These are phyloP conservation scores for Halocynthia roretzi DNA, from an alignment of 23 tunicate genomes.

Conservation along the genomic window DNA sequence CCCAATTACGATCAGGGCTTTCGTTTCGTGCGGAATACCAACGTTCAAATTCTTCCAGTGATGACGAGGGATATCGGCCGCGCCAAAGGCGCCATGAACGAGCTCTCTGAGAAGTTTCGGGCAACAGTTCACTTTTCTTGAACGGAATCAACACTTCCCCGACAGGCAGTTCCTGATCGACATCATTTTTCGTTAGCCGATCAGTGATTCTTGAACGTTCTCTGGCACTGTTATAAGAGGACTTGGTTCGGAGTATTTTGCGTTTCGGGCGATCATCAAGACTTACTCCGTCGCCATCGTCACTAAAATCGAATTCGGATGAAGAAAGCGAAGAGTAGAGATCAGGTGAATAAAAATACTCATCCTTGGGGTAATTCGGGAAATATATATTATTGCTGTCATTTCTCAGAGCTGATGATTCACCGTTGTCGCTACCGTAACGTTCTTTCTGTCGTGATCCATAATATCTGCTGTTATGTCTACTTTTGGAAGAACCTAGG, in stretches of 20 bases:
- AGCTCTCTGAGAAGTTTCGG: neutral
- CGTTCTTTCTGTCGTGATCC: too few relatives aligned
- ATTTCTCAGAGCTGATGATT: too few relatives aligned
- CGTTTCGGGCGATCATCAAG: neutral
- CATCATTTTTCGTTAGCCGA: neutral
- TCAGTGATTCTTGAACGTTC: neutral
- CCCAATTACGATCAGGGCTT: too few relatives aligned
- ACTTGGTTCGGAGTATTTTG: neutral
- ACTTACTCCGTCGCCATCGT: neutral
- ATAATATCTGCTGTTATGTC: too few relatives aligned
- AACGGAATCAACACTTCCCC: too few relatives aligned
- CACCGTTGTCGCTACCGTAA: too few relatives aligned
- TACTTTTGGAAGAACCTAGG: too few relatives aligned
- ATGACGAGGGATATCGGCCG: neutral
- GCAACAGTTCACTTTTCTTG: too few relatives aligned
- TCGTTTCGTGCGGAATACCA: too few relatives aligned
- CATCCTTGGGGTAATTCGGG: neutral
- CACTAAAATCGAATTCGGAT: conserved; percentile 17
- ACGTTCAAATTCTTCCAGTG: too few relatives aligned
- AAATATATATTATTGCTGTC: too few relatives aligned
- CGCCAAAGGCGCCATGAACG: neutral
- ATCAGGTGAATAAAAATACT: neutral
- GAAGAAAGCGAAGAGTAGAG: conserved; percentile 20
- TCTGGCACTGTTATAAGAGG: neutral
- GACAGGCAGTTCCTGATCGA: neutral